Evolutionary conservation across 2,888 invertebrate species (phyloP).

Genomic region (Darwinula stevensoni): DNA sequence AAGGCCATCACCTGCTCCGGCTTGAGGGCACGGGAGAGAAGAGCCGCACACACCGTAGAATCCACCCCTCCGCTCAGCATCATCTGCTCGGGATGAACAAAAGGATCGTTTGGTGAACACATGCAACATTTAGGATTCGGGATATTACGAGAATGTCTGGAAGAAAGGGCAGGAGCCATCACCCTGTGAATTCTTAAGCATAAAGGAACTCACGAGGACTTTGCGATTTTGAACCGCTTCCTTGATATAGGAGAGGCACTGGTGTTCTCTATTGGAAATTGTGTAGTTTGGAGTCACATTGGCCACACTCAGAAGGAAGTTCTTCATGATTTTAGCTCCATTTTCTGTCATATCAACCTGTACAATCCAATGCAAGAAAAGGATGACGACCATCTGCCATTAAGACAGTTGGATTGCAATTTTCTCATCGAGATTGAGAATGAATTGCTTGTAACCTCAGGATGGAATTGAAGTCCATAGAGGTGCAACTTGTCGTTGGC

Average conservation of each 20-base stretch:
- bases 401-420: too few species aligned
- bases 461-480: constrained; percentile 96
- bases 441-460: constrained; percentile 37
- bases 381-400: too few species aligned
- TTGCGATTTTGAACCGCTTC: constrained; percentile 67
- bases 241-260: constrained; percentile 71
- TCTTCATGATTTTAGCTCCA: constrained; percentile 67
- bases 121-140: too few species aligned
- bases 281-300: constrained; percentile 63
- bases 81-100: constrained; percentile 24
- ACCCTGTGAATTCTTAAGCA: too few species aligned
- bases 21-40: constrained; percentile 61
- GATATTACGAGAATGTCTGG: too few species aligned
- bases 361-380: background rate
- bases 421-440: too few species aligned
- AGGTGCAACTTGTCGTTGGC: constrained; percentile 63
- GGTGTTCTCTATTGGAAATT: constrained; percentile 51
- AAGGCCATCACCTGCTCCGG: constrained; percentile 75
- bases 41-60: constrained; percentile 94
- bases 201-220: constrained; percentile 62
- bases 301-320: constrained; percentile 75
- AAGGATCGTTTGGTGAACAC: too few species aligned
- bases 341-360: constrained; percentile 73
- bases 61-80: constrained; percentile 94
- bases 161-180: too few species aligned